These are phyloP conservation scores for Gisinianus flammeolus DNA, from an alignment of 2,888 invertebrate species.

Conservation along the genomic window DNA sequence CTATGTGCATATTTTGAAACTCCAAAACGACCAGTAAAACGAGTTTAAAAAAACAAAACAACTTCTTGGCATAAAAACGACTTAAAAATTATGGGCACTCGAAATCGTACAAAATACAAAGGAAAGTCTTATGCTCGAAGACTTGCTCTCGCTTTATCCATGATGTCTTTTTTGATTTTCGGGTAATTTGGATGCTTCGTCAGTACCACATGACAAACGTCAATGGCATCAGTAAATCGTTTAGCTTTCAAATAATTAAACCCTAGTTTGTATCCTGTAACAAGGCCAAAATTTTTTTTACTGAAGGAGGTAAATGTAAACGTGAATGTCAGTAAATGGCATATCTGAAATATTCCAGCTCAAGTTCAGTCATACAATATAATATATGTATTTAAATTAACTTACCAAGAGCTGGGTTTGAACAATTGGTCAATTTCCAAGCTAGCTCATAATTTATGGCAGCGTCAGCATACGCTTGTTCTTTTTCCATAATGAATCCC, in stretches of 20 bases:
- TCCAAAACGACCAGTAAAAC: no score
- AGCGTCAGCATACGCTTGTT: constrained; percentile 86
- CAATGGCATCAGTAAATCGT: constrained; percentile 86
- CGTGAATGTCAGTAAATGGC: no score
- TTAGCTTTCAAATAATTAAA: constrained; percentile 90
- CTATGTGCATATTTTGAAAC: no score
- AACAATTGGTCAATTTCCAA: constrained; percentile 82
- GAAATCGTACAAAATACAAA: no score
- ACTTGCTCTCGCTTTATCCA: constrained; percentile 85
- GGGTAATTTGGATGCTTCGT: constrained; percentile 85
- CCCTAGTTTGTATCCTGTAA: constrained; percentile 83
- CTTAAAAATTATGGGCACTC: no score
- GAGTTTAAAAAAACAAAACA: no score
- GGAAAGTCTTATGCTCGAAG: constrained; percentile 67
- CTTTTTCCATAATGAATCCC: constrained; percentile 88
- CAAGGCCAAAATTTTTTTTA: neutral
- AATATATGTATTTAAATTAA: neutral
- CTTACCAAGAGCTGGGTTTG: constrained; percentile 78
- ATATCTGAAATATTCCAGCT: no score
- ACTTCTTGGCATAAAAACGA: no score
- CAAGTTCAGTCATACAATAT: no score
- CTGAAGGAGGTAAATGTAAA: no score
- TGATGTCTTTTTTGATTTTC: constrained; percentile 87
- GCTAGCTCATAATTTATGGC: constrained; percentile 81
- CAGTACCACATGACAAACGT: constrained; percentile 83